Conservation (phyloP, 2,113 vertebrate species). For the Nerophis ophidion region DNA sequence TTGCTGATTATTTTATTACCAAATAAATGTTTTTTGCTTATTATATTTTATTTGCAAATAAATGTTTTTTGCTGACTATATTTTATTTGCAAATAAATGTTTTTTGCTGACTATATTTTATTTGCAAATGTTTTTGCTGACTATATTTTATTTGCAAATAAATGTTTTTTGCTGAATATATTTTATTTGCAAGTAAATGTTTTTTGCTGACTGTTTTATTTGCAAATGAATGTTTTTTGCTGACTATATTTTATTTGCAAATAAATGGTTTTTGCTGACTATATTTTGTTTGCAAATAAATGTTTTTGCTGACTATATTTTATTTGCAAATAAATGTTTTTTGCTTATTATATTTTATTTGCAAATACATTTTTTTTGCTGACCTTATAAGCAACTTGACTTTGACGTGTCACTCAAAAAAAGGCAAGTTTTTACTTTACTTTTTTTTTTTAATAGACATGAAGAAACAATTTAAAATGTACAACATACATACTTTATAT, state of each 20-base stretch:
- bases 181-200: conserved; percentile 66
- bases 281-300: conserved; percentile 62
- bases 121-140: conserved; percentile 65
- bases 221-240: conserved; percentile 65
- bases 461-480: not conserved
- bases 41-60: conserved; percentile 62
- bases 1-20: conserved; percentile 55
- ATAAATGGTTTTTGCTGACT: conserved; percentile 66
- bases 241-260: conserved; percentile 59
- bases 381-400: conserved; percentile 50
- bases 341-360: conserved; percentile 51
- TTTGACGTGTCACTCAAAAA: not conserved
- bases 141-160: conserved; percentile 62
- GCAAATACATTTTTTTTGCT: conserved; percentile 60
- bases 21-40: conserved; percentile 66
- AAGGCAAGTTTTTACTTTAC: not conserved
- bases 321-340: conserved; percentile 67
- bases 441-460: not conserved
- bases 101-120: conserved; percentile 53
- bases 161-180: conserved; percentile 59
- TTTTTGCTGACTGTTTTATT: conserved; percentile 56
- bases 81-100: conserved; percentile 66
- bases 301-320: conserved; percentile 54
- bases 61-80: conserved; percentile 60
- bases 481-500: not conserved